phyloP scores from a whole-genome alignment of 1,140 invertebrate genomes.

The Coboldia fuscipes region DNA sequence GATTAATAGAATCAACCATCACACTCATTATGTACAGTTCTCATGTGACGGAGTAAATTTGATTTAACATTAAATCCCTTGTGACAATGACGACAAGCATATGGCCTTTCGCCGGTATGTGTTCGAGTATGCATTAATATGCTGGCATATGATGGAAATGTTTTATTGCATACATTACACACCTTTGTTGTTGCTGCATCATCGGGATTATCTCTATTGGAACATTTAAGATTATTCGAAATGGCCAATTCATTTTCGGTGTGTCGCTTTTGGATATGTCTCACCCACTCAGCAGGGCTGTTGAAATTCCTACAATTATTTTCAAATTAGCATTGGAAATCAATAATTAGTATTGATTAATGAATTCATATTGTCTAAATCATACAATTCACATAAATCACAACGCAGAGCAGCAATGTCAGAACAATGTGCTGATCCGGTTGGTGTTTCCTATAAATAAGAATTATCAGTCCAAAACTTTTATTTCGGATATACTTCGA shows the following conservation, averaged over 20 bases:
- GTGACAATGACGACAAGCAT: slow-evolving; percentile 24
- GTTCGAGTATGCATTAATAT: slow-evolving; percentile 52
- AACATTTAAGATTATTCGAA: slow-evolving; percentile 34
- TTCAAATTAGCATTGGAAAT: too few species aligned
- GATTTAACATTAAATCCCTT: slow-evolving; percentile 62
- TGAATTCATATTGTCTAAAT: too few species aligned
- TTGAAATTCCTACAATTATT: slow-evolving; percentile 30
- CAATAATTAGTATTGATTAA: too few species aligned
- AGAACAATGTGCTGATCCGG: too few species aligned
- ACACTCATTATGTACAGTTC: slow-evolving; percentile 38
- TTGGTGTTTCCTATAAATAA: too few species aligned
- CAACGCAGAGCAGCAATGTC: slow-evolving; percentile 47
- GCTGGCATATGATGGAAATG: slow-evolving; percentile 51
- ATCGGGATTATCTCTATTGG: slow-evolving; percentile 12
- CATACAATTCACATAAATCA: slow-evolving; percentile 55
- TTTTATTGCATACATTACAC: slow-evolving; percentile 47
- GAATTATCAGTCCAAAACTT: too few species aligned
- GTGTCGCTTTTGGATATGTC: slow-evolving; percentile 60
- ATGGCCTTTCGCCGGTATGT: slow-evolving; percentile 23
- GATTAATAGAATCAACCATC: too few species aligned
- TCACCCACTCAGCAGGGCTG: slow-evolving; percentile 63
- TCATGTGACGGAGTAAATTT: slow-evolving; percentile 44
- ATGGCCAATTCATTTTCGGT: slow-evolving; percentile 62
- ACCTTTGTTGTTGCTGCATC: slow-evolving; percentile 39
- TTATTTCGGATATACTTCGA: background rate